Evolutionary conservation across 2,113 vertebrate genomes (phyloP), one percentile per base, ranked within the genome.

Genomic region (Perca fluviatilis): DNA sequence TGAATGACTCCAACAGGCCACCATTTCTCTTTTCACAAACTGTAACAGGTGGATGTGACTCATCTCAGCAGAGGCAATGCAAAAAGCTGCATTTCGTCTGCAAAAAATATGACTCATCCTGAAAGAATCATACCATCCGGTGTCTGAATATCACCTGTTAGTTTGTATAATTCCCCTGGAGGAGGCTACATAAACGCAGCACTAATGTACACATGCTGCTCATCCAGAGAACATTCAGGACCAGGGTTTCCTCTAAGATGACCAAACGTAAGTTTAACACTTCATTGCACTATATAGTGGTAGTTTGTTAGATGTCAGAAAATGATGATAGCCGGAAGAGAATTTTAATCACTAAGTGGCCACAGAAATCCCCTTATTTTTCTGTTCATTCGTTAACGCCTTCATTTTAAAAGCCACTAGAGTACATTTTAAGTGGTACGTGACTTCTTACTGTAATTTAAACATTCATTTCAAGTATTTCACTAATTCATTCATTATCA

Each of bases 21-120:
- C 77, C 51, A 9, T 69, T 56, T 43, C 49, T 46, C 27, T 43
- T 33, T 11, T 18, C 2, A 14, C 2, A 25, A 6, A 47, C 8
- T 18, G 15, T 43, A 72, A 57, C 84, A 74, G 78, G 57, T 75
- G 77, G 60, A 78, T 4, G 15, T 89, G 81, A 82, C 11, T 84
- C 77, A 74, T 23, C 69, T 56, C 64, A 27, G 51, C 71, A 63
- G 15, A 71, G 53, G 71, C 65, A 82, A 82, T 56, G 27, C 50
- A 27, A 21, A 33, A 16, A n/a, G 58, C 61, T 33, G 46, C 5
- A 62, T 33, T 40, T 75, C 33, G 60, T 56, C 46, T 63, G 25
- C 19, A 61, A 10, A 23, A 21, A 36, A 66, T 57, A 12, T 76
- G 72, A 87, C 5, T 76, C 79, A 80, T 18, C 60, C 62, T 46